Base-by-base conservation (phyloP, 2,797 vertebrate genomes). In the Rhinoraja longicauda region DNA sequence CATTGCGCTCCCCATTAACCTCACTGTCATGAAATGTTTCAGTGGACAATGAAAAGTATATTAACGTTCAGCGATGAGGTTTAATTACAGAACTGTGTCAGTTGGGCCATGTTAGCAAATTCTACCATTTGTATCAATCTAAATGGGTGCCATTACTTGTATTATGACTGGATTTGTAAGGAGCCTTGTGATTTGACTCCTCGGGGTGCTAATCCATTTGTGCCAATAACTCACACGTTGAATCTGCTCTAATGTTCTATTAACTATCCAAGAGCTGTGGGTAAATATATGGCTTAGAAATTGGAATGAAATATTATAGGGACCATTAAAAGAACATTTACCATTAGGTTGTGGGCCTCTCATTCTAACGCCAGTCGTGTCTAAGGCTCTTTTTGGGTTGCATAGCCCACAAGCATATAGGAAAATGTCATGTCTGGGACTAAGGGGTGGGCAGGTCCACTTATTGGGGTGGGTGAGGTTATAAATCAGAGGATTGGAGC, bases 1-100 rank as follows among this genome's bases (percentile, higher is more conserved):
- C 64, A n/a, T n/a, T 64, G 84, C 64, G 59, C 29, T 88, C 88
- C n/a, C 59, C 57, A 88, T 88, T 88, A 88, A 64, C 84, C 64
- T 64, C 19, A 64, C 6, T n/a, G 32, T 17, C 82, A 36, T 64
- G 84, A 64, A 88, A 19, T 17, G 32, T 64, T 64, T 88, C 59
- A 88, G 15, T 9, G 84, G 29, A 86, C 82, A 86, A 62, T 86
- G 82, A 64, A 67, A 10, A 67, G 64, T 84, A 53, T 82, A 64
- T 64, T 64, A 64, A 17, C 36, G 59, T 64, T 64, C 32, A 64
- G n/a, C 29, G 8, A 64, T 64, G 84, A 86, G 59, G 64, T 32
- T 62, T 64, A n/a, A 88, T 88, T 88, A 32, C 13, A 32, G 29
- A 64, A 5, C 29, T 88, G n/a, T 77, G 75, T 29, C 77, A 77